Evolutionary conservation across 2,888 invertebrate genomes (phyloP), one percentile per base, ranked within the genome.

Genomic region (Xanthorhoe spadicearia): DNA sequence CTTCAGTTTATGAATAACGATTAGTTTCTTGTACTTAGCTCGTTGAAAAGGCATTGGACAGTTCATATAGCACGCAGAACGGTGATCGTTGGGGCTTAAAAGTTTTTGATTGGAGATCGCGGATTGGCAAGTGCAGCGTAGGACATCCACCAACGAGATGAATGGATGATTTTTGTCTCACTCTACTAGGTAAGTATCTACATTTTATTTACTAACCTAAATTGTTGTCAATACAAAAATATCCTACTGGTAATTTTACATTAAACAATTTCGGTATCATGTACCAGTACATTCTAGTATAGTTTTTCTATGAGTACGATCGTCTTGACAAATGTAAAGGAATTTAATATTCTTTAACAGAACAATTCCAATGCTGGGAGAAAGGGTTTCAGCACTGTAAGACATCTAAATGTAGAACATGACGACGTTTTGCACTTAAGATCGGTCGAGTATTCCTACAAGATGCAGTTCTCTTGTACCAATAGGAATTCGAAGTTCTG

Each of bases 391-490:
- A 62, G 59, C 61, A 51, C 68, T 67, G 67, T 70, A 71, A 74
- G 76, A 75, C 72, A 76, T 79, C 81, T 80, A 77, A 80, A 84
- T 80, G 77, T 79, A 74, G 78, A 74, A 78, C 81, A 82, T 77
- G 80, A 84, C 84, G 76, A 80, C 78, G 77, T 75, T 81, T 77
- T 79, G 83, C 84, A 84, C 84, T 84, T 82, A 83, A 79, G 80
- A 80, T 80, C 74, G 79, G 82, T 79, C 74, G 78, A 74, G 71
- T 77, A 19, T 58, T 50, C 56, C 43, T 23, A 78, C 79, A 77
- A 82, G 79, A 80, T 78, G 80, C 82, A 79, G 60, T 75, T 71
- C 74, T 75, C 79, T 77, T 78, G 82, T 82, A 75, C 75, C 78
- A 64, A 71, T 70, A 76, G 66, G 70, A 77, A 74, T 58, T 61